Evolutionary conservation across 35 echinoderm and acorn worm species (phyloP), one percentile per base, ranked within the genome.

Genomic region (Holothuria glaberrima): DNA sequence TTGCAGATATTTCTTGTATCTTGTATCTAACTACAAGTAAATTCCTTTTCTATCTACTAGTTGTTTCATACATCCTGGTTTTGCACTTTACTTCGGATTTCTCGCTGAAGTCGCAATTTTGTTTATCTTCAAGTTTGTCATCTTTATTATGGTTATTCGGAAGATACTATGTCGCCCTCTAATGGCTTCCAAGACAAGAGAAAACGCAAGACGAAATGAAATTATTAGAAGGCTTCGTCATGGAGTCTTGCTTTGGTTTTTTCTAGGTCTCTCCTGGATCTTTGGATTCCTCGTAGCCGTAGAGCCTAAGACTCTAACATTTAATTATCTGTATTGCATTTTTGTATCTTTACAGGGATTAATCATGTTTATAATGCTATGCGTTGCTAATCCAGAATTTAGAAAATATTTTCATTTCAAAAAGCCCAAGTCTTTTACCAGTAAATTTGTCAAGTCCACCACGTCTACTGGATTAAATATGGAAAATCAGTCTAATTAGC

Each of bases 321-420:
- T 83, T 34, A 48, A 83, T 34, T 83, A 83, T 27, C 16, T 83
- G 25, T 83, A 52, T 48, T 59, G 48, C 48, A 83, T 83, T 24
- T n/a, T 29, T 24, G 24, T 83, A 2, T 57, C 79, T 22, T 6
- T 14, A 22, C 79, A 83, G n/a, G 79, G 79, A 7, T 20, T 58
- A 29, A 30, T 83, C 5, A 24, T 59, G 45, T 83, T 58, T 26
- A 16, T 83, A 9, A 13, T 83, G 20, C 30, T 83, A 14, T 57
- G 18, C 34, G 48, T 83, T 4, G 52, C 48, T 30, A 83, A 83
- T 33, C 79, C 79, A 17, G 79, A 83, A 30, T 21, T 83, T 5
- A 76, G 46, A 31, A 76, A 76, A 45, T 35, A 9, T 31, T 57
- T 59, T 4, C 44, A n/a, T n/a, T n/a, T n/a, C n/a, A n/a, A n/a